phyloP scores from a whole-genome alignment of 53 echinoderm and acorn worm species.

The Paelopatides confundens region DNA sequence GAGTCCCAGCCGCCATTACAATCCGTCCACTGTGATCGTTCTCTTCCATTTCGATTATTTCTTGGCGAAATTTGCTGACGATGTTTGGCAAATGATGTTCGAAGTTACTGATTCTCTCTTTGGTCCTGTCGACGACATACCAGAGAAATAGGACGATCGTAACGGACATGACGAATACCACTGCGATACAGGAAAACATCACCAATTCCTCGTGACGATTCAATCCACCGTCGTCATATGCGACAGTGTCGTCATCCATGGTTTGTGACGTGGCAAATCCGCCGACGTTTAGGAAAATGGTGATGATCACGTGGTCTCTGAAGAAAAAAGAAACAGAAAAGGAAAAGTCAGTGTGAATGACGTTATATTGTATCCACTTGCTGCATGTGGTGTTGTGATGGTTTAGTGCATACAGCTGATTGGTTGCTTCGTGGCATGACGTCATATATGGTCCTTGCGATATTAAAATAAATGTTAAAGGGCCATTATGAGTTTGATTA shows the following conservation, averaged over 20 bases:
- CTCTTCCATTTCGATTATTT: conserved; percentile 31
- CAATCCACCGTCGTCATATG: conserved; percentile 54
- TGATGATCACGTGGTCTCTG: background rate
- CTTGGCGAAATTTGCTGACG: conserved; percentile 63
- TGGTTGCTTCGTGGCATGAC: too few relatives aligned
- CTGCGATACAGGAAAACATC: conserved; percentile 72
- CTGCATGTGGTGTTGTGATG: too few relatives aligned
- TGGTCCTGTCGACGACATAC: conserved; percentile 77
- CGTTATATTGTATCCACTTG: too few relatives aligned
- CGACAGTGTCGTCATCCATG: background rate
- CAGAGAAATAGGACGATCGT: conserved; percentile 72
- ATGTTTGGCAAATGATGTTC: conserved; percentile 73
- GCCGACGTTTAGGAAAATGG: background rate
- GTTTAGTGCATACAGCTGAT: too few relatives aligned
- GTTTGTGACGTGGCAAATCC: background rate
- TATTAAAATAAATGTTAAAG: too few relatives aligned
- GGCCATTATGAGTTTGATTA: too few relatives aligned
- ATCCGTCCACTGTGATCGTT: background rate
- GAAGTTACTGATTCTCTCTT: conserved; percentile 62
- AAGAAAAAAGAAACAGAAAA: too few relatives aligned
- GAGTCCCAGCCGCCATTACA: conserved; percentile 43
- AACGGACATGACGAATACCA: conserved; percentile 56
- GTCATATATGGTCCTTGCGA: too few relatives aligned
- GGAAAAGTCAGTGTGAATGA: too few relatives aligned
- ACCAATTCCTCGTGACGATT: conserved; percentile 81